These are phyloP conservation scores for Eilema sororculum DNA, from an alignment of 2,888 invertebrate species.

Conservation along the genomic window DNA sequence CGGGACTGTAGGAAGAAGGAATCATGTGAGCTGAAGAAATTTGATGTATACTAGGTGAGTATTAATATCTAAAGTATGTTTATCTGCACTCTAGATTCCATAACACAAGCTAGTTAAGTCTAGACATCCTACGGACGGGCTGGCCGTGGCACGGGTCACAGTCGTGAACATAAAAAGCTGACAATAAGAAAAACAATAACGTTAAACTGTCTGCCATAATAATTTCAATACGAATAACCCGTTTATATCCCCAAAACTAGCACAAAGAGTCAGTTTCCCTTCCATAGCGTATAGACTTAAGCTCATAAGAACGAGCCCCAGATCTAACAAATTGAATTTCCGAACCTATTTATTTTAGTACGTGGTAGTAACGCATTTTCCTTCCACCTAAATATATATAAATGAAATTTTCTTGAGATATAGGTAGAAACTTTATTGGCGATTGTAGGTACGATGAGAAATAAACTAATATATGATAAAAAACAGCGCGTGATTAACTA, in stretches of 20 bases:
- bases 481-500: too few relatives aligned
- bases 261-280: conserved; percentile 6
- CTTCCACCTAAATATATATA: conserved; percentile 2
- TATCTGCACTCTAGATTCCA: too few relatives aligned
- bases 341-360: conserved; percentile 40
- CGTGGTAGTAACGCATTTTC: conserved; percentile 24
- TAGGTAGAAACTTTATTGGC: too few relatives aligned
- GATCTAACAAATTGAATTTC: conserved; percentile 45
- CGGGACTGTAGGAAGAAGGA: too few relatives aligned
- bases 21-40: too few relatives aligned
- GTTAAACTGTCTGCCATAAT: conserved; percentile 1
- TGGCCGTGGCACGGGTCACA: background rate
- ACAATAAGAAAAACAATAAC: background rate
- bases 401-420: background rate
- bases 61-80: too few relatives aligned
- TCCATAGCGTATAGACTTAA: conserved; percentile 22
- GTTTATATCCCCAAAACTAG: conserved; percentile 11
- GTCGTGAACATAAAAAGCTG: background rate
- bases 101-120: too few relatives aligned
- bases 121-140: too few relatives aligned
- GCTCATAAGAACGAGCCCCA: conserved; percentile 26
- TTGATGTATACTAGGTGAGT: too few relatives aligned
- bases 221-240: conserved; percentile 4
- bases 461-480: too few relatives aligned
- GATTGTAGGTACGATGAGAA: too few relatives aligned